Conservation (phyloP, 2,888 invertebrate genomes). For the Leptopilina myrica region DNA sequence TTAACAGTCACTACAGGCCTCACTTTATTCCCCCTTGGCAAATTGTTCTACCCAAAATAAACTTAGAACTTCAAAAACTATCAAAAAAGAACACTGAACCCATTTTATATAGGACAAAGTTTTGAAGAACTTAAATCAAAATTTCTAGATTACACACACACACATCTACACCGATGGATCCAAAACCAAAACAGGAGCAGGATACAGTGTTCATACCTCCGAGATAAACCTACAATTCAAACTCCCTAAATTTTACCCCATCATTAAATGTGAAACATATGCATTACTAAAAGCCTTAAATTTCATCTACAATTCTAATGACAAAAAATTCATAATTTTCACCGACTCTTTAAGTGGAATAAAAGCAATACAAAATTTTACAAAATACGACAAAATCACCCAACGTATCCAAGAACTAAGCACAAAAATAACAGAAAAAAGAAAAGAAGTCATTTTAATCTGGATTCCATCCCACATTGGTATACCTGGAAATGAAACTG, state of each 20-base stretch:
- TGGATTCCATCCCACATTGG: slow-evolving; percentile 18
- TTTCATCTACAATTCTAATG: not conserved
- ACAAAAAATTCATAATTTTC: not conserved
- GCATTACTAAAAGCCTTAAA: not conserved
- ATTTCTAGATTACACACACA: not conserved
- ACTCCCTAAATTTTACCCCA: not conserved
- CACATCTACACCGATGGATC: not conserved
- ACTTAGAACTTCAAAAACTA: not conserved
- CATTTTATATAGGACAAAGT: not conserved
- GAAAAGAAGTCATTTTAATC: not conserved
- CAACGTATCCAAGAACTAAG: not conserved
- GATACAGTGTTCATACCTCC: not conserved
- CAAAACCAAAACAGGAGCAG: not conserved
- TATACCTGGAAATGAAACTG: not conserved
- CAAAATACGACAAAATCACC: not conserved
- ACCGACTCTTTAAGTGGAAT: not conserved
- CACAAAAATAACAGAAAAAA: not conserved
- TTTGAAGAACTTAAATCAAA: not conserved
- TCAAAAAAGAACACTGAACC: not conserved
- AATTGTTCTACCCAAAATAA: not conserved
- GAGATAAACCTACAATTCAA: not conserved
- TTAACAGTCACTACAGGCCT: slow-evolving; percentile 49
- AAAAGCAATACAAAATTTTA: not conserved
- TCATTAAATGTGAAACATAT: slow-evolving; percentile 2
- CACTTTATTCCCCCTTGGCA: not conserved